Base-by-base conservation (phyloP, 2,797 vertebrate species). In the Catamblyrhynchus diadema region DNA sequence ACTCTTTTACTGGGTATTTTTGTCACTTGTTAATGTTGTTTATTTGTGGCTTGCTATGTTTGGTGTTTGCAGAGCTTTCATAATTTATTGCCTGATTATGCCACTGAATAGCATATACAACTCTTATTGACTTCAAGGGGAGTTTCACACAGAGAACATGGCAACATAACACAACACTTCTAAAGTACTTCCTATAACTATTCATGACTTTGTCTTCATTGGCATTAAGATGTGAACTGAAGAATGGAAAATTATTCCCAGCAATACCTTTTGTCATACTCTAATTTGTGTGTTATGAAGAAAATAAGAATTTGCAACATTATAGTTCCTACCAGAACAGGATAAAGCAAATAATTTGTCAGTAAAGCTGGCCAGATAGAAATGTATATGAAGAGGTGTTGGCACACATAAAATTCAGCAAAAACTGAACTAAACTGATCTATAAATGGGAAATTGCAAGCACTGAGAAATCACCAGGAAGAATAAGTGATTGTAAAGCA, bases 61-160 rank as follows among this genome's bases (percentile, higher is more conserved):
- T 91, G 89, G 94, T 88, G 62, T 91, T 96, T 94, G 95, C 85
- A 90, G 94, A 93, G 91, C 27, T 94, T 95, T 94, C 89, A 88
- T 96, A 93, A 96, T 95, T 96, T 93, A 93, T 66, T 90, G 94
- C 87, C 96, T 90, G 93, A 95, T 95, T 92, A 94, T 91, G 60
- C 72, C 86, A 88, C 93, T 90, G 91, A 90, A 90, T 62, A 88
- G 89, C 70, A 71, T 77, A 92, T 88, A 90, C 82, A 85, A 92
- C 79, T 83, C 95, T 93, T 90, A 54, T 0, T 67, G 87, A 94
- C 93, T 84, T 84, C 88, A 37, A 96, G 67, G 70, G 56, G 94
- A 96, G 74, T 92, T 94, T 97, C 96, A 91, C 87, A 89, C 86
- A 92, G 95, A 95, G 97, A 96, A 97, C 95, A 97, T 72, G 91